phyloP scores from a whole-genome alignment of 2,797 vertebrate genomes.

The Merluccius polli region DNA sequence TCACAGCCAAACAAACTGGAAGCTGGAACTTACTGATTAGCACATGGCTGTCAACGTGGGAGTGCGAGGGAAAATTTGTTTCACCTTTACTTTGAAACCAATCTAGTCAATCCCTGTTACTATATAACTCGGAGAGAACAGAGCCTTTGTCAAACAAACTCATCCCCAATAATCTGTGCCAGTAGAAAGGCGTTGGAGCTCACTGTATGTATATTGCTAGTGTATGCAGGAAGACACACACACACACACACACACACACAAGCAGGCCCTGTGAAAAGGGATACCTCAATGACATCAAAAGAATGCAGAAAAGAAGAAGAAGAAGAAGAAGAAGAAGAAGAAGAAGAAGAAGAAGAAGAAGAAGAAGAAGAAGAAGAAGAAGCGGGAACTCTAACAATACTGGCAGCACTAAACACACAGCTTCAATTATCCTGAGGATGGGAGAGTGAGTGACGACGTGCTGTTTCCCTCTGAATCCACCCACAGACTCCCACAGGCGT shows the following conservation, averaged over 20 bases:
- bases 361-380: slow-evolving; percentile 6
- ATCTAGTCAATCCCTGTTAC: background rate
- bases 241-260: slow-evolving; percentile 8
- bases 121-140: slow-evolving; percentile 1
- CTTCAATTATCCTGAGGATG: slow-evolving; percentile 62
- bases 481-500: slow-evolving; percentile 60
- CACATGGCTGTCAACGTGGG: background rate
- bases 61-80: background rate
- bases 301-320: slow-evolving; percentile 8
- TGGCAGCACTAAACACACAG: slow-evolving; percentile 44
- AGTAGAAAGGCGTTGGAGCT: slow-evolving; percentile 27
- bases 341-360: slow-evolving; percentile 7
- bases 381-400: slow-evolving; percentile 46
- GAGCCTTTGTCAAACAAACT: slow-evolving; percentile 36
- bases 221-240: slow-evolving; percentile 24
- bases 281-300: slow-evolving; percentile 48
- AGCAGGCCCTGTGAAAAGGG: background rate
- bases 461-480: slow-evolving; percentile 46
- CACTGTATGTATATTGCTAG: slow-evolving; percentile 34
- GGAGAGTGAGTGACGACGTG: slow-evolving; percentile 50
- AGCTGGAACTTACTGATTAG: background rate
- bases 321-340: slow-evolving; percentile 9
- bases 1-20: background rate
- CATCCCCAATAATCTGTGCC: slow-evolving; percentile 23
- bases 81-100: background rate